These are phyloP conservation scores for Nasonia giraulti DNA, from an alignment of 1,140 invertebrate species.

Conservation along the genomic window DNA sequence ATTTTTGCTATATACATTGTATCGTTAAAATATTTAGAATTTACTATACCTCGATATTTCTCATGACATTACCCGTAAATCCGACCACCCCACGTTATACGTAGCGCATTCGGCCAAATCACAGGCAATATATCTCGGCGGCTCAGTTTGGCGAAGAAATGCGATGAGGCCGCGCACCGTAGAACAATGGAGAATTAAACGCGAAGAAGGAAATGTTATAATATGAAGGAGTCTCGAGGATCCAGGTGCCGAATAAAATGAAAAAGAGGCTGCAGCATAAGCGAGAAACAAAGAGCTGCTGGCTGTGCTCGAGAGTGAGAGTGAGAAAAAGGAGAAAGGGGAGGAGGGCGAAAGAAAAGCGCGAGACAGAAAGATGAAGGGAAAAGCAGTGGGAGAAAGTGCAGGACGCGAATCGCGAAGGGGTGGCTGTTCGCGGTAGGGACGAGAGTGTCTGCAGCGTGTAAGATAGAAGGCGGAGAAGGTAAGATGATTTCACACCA, in stretches of 20 bases:
- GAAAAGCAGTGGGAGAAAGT: conserved; percentile 9
- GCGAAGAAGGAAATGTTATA: conserved; percentile 3
- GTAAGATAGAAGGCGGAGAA: conserved; percentile 52
- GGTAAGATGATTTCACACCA: conserved; percentile 62
- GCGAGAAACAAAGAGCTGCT: background rate
- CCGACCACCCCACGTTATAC: no score
- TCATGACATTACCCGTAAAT: background rate
- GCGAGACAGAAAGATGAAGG: background rate
- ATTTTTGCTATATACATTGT: no score
- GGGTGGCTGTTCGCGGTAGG: background rate
- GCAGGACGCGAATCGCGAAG: background rate
- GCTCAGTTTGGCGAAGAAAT: background rate
- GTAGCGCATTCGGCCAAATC: conserved; percentile 6
- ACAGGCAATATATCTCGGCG: background rate
- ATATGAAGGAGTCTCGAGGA: conserved; percentile 14
- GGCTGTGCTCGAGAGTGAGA: background rate
- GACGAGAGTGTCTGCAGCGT: conserved; percentile 39
- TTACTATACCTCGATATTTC: background rate
- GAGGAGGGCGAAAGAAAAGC: background rate
- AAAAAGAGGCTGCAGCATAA: background rate
- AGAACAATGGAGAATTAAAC: conserved; percentile 37
- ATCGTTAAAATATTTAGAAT: background rate
- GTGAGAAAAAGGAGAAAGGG: background rate
- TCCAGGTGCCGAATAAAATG: conserved; percentile 29
- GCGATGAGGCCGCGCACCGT: no score